These are phyloP conservation scores for Cephus cinctus DNA, from an alignment of 1,140 invertebrate genomes.

Conservation along the genomic window DNA sequence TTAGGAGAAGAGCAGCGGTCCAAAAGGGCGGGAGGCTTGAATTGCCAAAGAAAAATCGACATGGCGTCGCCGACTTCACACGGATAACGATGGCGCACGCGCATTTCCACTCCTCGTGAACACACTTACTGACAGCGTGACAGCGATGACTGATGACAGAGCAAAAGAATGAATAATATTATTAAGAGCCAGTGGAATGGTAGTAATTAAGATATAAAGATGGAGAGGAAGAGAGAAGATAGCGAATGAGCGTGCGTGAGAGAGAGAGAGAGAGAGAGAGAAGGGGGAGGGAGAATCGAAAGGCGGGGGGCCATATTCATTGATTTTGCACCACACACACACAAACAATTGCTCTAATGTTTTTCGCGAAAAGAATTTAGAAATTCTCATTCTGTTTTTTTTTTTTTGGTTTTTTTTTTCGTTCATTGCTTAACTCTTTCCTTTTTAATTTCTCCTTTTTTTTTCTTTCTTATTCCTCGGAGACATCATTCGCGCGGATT, in stretches of 20 bases:
- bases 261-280: background rate
- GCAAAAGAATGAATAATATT: too few relatives aligned
- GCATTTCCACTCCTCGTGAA: too few relatives aligned
- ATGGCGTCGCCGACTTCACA: too few relatives aligned
- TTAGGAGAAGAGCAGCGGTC: too few relatives aligned
- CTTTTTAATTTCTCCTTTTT: background rate
- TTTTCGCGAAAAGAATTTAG: too few relatives aligned
- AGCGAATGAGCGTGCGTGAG: background rate
- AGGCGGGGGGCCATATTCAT: constrained; percentile 4
- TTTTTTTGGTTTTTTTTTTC: background rate
- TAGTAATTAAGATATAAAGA: too few relatives aligned
- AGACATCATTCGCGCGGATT: background rate
- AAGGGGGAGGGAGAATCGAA: background rate
- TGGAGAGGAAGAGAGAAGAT: background rate
- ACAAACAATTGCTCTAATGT: too few relatives aligned
- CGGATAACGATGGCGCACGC: too few relatives aligned
- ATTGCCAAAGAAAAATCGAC: too few relatives aligned
- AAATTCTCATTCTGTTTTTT: background rate
- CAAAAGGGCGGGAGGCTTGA: too few relatives aligned
- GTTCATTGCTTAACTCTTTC: background rate
- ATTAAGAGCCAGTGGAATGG: background rate
- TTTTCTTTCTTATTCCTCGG: background rate
- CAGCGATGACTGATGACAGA: too few relatives aligned
- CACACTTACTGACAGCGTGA: too few relatives aligned
- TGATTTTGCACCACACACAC: constrained; percentile 50